Evolutionary conservation across 2,113 vertebrate species (phyloP), one percentile per base, ranked within the genome.

Genomic region (Cisticola juncidis): DNA sequence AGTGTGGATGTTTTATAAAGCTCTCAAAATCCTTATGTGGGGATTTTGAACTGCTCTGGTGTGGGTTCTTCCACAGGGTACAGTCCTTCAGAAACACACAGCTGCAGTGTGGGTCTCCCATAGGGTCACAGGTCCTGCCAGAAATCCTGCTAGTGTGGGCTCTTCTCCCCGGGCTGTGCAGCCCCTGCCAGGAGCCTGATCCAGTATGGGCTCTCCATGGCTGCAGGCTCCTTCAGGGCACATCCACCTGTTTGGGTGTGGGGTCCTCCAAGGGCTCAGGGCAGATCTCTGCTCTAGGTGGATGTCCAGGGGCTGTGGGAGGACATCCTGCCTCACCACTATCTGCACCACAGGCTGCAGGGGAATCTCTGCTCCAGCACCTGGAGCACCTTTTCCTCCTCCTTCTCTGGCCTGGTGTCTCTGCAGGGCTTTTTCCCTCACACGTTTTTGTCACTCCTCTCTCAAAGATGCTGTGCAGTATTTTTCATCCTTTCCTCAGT

Each of bases 121-220:
- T 14, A 42, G 45, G 38, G 45, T 54, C 61, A 76, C 53, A 35
- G 70, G 40, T 61, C 31, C 40, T 76, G 47, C n/a, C 47, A 76
- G 40, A 69, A 76, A 61, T 54, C 35, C 48, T 69, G n/a, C 40
- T 48, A 22, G 21, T 53, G 21, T 9, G 40, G 33, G 48, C n/a
- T 73, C 29, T 22, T 62, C 42, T 57, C 21, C 36, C 29, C 3
- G 29, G 65, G 18, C 40, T 10, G 2, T 35, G 38, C 40, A 57
- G 72, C 48, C 73, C n/a, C 72, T 53, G 78, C 48, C 60, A 51
- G 60, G 8, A 87, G n/a, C 25, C 62, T 36, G 38, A 29, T 65
- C 38, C 1, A 1, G 8, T 2, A 9, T 4, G n/a, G n/a, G 38
- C 20, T 72, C 26, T 58, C n/a, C 54, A 40, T 2, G 12, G 47